Percentiles rank a stretch among this genome's conserved stretches.
Evolutionary conservation across 2,113 vertebrate genomes (phyloP).

Genomic region (Siniperca chuatsi): DNA sequence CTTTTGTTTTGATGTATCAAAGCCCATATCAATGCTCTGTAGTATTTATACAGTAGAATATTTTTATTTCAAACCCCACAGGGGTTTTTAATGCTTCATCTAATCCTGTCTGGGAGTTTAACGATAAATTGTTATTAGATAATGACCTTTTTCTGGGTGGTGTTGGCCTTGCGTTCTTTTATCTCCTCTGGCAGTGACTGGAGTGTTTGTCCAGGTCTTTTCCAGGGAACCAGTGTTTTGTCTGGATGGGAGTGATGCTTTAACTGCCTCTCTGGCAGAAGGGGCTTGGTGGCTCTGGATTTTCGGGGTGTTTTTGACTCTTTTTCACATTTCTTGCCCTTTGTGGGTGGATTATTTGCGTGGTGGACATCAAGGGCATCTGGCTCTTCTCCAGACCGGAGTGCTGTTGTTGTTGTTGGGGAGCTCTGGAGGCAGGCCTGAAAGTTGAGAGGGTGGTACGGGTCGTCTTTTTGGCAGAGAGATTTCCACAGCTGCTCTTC

Average conservation of each 20-base stretch:
- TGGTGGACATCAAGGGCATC: neutral
- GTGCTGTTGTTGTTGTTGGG: neutral
- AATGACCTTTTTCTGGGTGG: constrained; percentile 78
- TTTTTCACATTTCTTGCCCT: constrained; percentile 10
- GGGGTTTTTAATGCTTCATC: neutral
- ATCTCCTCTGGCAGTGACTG: neutral
- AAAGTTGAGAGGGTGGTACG: constrained; percentile 85
- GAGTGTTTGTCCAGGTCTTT: constrained; percentile 27
- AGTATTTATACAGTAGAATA: neutral
- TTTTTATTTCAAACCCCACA: neutral
- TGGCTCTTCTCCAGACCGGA: neutral
- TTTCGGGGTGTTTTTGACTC: constrained; percentile 3
- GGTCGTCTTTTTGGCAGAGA: constrained; percentile 75
- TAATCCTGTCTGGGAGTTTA: neutral
- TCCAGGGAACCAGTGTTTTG: constrained; percentile 76
- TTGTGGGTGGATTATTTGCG: neutral
- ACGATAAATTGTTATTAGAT: neutral
- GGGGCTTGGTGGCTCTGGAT: constrained; percentile 27
- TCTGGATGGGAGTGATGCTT: constrained; percentile 59
- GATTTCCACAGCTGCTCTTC: constrained; percentile 80
- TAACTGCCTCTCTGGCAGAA: constrained; percentile 53
- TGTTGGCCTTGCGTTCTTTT: constrained; percentile 12
- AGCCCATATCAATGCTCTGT: neutral
- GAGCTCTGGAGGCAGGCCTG: constrained; percentile 73
- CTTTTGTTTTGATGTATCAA: neutral